phyloP scores from a whole-genome alignment of 2,888 invertebrate species.

The Xanthia togata region DNA sequence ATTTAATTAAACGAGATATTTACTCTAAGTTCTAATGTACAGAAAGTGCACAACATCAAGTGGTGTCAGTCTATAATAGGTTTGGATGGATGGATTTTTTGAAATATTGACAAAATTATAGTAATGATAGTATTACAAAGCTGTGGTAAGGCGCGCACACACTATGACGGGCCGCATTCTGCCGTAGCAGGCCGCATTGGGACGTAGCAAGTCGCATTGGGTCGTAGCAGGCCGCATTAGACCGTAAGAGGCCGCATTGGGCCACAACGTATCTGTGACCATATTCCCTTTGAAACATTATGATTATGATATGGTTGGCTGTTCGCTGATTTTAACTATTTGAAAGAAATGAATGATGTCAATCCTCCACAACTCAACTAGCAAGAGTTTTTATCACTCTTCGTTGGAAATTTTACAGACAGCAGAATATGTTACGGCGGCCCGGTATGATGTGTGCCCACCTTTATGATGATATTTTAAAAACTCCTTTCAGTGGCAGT shows the following conservation, averaged over 20 bases:
- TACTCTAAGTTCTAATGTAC: constrained; percentile 84
- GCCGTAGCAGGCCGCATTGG: background rate
- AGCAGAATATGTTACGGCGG: background rate
- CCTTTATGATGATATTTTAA: constrained; percentile 44
- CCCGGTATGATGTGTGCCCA: constrained; percentile 18
- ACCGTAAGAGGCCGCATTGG: background rate
- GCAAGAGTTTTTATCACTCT: background rate
- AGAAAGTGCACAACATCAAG: constrained; percentile 89
- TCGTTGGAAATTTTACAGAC: too few species aligned
- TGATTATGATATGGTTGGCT: background rate
- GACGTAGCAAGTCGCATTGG: background rate
- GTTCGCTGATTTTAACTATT: background rate
- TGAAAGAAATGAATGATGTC: background rate
- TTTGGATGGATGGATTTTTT: constrained; percentile 86
- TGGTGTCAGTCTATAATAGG: constrained; percentile 90
- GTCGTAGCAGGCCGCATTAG: background rate
- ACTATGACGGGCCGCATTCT: background rate
- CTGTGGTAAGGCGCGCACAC: constrained; percentile 55
- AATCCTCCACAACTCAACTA: background rate
- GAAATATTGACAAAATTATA: constrained; percentile 71
- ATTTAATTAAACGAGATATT: constrained; percentile 77
- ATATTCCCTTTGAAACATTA: background rate
- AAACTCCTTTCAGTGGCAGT: constrained; percentile 52
- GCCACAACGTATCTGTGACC: background rate
- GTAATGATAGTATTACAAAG: constrained; percentile 68